Percentiles rank a stretch among this genome's conserved stretches.
phyloP scores from a whole-genome alignment of 1,140 invertebrate species.

The Pogonomyrmex barbatus region DNA sequence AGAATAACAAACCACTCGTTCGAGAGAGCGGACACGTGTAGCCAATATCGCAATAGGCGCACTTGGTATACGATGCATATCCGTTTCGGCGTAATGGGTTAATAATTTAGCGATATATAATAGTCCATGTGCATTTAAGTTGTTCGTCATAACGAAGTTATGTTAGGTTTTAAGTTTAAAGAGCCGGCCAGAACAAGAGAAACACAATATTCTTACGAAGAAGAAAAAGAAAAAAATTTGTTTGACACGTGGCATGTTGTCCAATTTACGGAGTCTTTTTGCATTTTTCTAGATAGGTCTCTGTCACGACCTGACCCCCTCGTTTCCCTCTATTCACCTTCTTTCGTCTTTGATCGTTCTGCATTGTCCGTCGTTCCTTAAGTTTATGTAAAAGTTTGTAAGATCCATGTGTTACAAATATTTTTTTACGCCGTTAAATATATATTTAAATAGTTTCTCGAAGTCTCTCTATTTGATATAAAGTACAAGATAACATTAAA shows the following conservation, averaged over 20 bases:
- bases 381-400: no score
- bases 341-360: slow-evolving; percentile 64
- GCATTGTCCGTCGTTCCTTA: slow-evolving; percentile 69
- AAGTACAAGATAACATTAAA: not conserved
- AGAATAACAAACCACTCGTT: slow-evolving; percentile 36
- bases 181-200: slow-evolving; percentile 62
- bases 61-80: slow-evolving; percentile 5
- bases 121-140: not conserved
- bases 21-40: slow-evolving; percentile 12
- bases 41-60: not conserved
- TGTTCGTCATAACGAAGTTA: not conserved
- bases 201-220: not conserved
- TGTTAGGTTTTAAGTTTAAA: slow-evolving; percentile 66
- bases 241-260: slow-evolving; percentile 75
- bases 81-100: slow-evolving; percentile 29
- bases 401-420: slow-evolving; percentile 67
- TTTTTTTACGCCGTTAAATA: slow-evolving; percentile 30
- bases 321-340: slow-evolving; percentile 52
- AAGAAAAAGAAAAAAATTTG: slow-evolving; percentile 35
- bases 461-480: slow-evolving; percentile 1
- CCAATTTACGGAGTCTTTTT: slow-evolving; percentile 77
- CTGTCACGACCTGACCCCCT: slow-evolving; percentile 78
- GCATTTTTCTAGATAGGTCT: slow-evolving; percentile 74
- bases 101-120: slow-evolving; percentile 33
- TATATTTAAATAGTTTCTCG: not conserved